A percentile compares a stretch with the other conserved stretches of the same genome.
These are phyloP conservation scores for Saxidomus purpurata DNA, from an alignment of 1,140 invertebrate species.

Conservation along the genomic window DNA sequence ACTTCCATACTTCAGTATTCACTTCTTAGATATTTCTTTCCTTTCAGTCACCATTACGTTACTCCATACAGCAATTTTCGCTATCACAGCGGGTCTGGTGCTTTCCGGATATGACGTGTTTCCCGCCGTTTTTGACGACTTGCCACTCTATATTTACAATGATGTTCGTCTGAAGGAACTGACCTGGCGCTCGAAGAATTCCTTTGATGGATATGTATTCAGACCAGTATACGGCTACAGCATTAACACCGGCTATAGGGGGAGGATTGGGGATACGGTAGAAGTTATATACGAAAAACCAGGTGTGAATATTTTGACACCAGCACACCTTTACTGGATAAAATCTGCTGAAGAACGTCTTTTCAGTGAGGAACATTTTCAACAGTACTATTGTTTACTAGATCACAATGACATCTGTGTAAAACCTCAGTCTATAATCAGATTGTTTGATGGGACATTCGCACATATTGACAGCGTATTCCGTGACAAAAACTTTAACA, in stretches of 20 bases:
- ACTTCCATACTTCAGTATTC: no score
- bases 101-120: conserved; percentile 69
- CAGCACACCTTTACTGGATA: conserved; percentile 31
- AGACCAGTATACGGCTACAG: conserved; percentile 36
- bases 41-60: conserved; percentile 46
- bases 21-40: no score
- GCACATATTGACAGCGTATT: conserved; percentile 54
- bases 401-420: conserved; percentile 31
- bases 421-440: conserved; percentile 57
- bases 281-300: conserved; percentile 58
- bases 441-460: conserved; percentile 67
- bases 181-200: conserved; percentile 48
- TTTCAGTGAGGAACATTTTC: conserved; percentile 27
- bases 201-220: not conserved
- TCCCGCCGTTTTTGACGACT: conserved; percentile 65
- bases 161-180: conserved; percentile 57
- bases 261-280: conserved; percentile 41
- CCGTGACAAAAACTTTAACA: conserved; percentile 45
- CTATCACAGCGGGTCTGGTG: conserved; percentile 47
- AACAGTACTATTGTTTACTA: conserved; percentile 45
- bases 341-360: conserved; percentile 48
- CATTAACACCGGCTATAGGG: conserved; percentile 46
- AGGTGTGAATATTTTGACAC: conserved; percentile 46
- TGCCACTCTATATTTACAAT: conserved; percentile 68
- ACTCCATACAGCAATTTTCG: conserved; percentile 67